These are phyloP conservation scores for Altica lythri DNA, from an alignment of 2,888 invertebrate species.

Conservation along the genomic window DNA sequence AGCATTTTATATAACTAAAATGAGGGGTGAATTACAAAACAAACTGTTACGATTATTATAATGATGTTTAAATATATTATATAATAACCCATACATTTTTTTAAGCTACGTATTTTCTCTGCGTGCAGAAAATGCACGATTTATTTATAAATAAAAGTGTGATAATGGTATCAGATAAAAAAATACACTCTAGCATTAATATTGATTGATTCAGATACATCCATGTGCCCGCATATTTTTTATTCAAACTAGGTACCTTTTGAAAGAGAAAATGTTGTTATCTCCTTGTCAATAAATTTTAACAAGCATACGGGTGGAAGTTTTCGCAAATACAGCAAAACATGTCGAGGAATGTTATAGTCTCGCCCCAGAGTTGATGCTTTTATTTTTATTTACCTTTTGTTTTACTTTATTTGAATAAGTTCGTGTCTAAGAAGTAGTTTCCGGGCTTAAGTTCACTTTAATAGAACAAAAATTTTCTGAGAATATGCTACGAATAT, in stretches of 20 bases:
- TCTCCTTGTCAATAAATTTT: slow-evolving; percentile 3
- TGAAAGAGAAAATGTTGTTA: neutral
- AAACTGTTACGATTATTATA: too few species aligned
- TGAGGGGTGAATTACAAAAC: too few species aligned
- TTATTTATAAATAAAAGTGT: too few species aligned
- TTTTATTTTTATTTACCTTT: neutral
- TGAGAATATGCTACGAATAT: slow-evolving; percentile 1
- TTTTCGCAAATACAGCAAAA: neutral
- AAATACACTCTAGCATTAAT: too few species aligned
- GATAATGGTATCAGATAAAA: too few species aligned
- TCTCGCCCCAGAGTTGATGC: neutral
- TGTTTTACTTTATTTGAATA: neutral
- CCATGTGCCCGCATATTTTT: neutral
- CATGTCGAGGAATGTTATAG: neutral
- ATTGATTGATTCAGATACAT: too few species aligned
- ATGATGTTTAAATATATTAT: too few species aligned
- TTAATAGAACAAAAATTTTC: slow-evolving; percentile 5
- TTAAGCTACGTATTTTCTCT: too few species aligned
- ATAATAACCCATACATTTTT: too few species aligned
- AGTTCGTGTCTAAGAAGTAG: slow-evolving; percentile 10
- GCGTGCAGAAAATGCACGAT: too few species aligned
- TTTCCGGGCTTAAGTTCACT: slow-evolving; percentile 8
- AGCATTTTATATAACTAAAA: too few species aligned
- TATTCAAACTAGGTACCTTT: neutral
- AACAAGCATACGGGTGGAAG: neutral